Conservation (phyloP, 2,888 invertebrate species). For the Drosophila borborema region DNA sequence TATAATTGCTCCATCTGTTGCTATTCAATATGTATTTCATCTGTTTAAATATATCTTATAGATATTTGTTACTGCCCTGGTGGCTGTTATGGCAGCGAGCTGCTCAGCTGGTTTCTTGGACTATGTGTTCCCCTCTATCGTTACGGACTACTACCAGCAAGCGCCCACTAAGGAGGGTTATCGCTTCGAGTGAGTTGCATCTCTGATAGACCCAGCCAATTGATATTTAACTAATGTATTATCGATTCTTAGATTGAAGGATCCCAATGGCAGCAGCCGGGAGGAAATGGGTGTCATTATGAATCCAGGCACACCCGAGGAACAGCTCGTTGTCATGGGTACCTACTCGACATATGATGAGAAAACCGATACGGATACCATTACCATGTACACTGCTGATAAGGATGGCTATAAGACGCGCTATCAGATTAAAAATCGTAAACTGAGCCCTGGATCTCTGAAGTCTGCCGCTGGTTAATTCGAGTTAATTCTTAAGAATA, state of each 20-base stretch:
- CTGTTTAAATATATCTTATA: slow-evolving; percentile 27
- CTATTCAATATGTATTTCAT: slow-evolving; percentile 18
- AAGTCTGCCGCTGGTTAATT: slow-evolving; percentile 79
- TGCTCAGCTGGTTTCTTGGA: slow-evolving; percentile 78
- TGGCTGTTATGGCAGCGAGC: slow-evolving; percentile 65
- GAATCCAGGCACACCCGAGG: slow-evolving; percentile 83
- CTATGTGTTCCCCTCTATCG: slow-evolving; percentile 71
- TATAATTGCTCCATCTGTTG: slow-evolving; percentile 22
- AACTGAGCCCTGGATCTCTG: slow-evolving; percentile 72
- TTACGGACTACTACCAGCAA: slow-evolving; percentile 75
- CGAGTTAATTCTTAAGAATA: neutral
- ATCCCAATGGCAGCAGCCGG: slow-evolving; percentile 83
- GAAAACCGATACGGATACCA: slow-evolving; percentile 80
- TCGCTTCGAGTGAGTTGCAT: slow-evolving; percentile 75
- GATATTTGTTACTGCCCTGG: slow-evolving; percentile 69
- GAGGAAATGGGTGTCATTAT: slow-evolving; percentile 83
- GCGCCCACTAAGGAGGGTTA: slow-evolving; percentile 83
- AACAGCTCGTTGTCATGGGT: slow-evolving; percentile 84
- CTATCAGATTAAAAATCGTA: slow-evolving; percentile 81
- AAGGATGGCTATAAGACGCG: slow-evolving; percentile 84
- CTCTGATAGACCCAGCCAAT: neutral
- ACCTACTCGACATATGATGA: slow-evolving; percentile 79
- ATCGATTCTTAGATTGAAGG: slow-evolving; percentile 68
- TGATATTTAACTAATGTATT: neutral
- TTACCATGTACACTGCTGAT: slow-evolving; percentile 85